Evolutionary conservation across 23 tunicate genomes (phyloP).

Genomic region (Styela plicata): DNA sequence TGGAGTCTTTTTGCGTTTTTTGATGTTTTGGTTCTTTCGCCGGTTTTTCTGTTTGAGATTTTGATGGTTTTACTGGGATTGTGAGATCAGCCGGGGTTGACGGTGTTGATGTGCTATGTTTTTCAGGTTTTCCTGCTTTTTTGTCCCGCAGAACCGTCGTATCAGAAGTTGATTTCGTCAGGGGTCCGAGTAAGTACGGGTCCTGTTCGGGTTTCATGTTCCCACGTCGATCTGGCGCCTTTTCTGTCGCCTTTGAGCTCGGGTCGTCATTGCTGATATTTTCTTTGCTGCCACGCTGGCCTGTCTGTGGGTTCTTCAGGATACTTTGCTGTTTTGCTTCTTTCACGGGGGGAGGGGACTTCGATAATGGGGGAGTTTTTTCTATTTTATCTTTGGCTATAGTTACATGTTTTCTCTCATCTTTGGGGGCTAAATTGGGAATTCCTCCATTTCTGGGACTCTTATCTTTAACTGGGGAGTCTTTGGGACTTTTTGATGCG

Average conservation of each 20-base stretch:
- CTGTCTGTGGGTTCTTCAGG: slow-evolving; percentile 16
- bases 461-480: slow-evolving; percentile 14
- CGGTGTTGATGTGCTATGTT: neutral
- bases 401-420: neutral
- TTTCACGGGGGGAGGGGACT: slow-evolving; percentile 6
- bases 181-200: neutral
- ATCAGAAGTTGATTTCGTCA: slow-evolving; percentile 10
- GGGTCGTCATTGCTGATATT: neutral
- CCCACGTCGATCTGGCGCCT: neutral
- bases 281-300: slow-evolving; percentile 2
- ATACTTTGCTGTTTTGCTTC: slow-evolving; percentile 22
- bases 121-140: neutral
- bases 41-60: neutral
- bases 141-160: slow-evolving; percentile 4
- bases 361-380: neutral
- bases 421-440: neutral
- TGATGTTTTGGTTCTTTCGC: neutral
- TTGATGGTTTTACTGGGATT: neutral
- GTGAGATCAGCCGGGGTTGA: neutral
- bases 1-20: neutral
- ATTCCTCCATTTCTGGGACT: neutral
- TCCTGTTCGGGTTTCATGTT: slow-evolving; percentile 9
- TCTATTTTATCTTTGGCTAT: neutral
- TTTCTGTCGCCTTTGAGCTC: neutral
- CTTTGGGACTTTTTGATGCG: slow-evolving; percentile 28